These are phyloP conservation scores for Planiliza haematocheilus DNA, from an alignment of 2,113 vertebrate species.

Conservation along the genomic window DNA sequence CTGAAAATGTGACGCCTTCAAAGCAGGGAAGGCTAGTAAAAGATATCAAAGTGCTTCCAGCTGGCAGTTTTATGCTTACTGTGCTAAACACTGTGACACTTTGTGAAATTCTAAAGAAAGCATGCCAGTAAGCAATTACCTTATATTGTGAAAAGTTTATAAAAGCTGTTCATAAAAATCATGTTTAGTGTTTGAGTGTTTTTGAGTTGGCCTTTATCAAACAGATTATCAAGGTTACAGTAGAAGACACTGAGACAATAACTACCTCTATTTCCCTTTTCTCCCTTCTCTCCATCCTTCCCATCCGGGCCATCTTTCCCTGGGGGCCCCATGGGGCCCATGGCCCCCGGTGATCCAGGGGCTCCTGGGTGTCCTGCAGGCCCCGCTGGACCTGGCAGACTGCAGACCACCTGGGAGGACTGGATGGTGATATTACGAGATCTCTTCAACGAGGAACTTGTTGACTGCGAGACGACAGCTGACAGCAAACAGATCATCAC, in stretches of 20 bases:
- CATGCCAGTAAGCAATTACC: too few relatives aligned
- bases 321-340: slow-evolving; percentile 91
- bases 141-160: too few relatives aligned
- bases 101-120: too few relatives aligned
- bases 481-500: slow-evolving; percentile 85
- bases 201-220: not conserved
- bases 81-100: too few relatives aligned
- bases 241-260: not conserved
- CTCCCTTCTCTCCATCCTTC: slow-evolving; percentile 88
- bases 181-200: not conserved
- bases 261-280: slow-evolving; percentile 88
- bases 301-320: slow-evolving; percentile 93
- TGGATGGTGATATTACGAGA: slow-evolving; percentile 82
- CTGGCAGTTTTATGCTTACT: not conserved
- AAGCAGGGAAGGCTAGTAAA: not conserved
- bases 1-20: not conserved
- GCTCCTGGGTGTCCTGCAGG: slow-evolving; percentile 87
- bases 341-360: slow-evolving; percentile 84
- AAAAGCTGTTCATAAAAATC: too few relatives aligned
- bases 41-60: not conserved
- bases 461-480: slow-evolving; percentile 83
- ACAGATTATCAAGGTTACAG: not conserved
- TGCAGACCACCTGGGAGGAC: slow-evolving; percentile 89
- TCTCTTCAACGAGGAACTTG: slow-evolving; percentile 75
- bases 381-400: slow-evolving; percentile 89